phyloP scores from a whole-genome alignment of 2,888 invertebrate genomes.

The Troides oblongomaculatus region DNA sequence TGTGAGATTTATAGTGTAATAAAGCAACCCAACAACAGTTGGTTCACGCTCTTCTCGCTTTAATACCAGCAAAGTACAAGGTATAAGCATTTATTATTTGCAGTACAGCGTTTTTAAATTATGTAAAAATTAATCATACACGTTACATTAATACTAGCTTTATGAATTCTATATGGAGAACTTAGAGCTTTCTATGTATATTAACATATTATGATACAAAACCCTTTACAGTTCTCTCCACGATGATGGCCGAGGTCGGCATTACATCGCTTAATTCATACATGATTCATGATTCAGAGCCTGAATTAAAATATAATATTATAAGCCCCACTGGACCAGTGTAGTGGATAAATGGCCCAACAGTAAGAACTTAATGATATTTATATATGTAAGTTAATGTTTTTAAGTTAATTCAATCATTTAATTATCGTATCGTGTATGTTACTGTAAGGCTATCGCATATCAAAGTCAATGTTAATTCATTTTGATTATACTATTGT shows the following conservation, averaged over 20 bases:
- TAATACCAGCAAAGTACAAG: slow-evolving; percentile 27
- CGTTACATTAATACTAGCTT: neutral
- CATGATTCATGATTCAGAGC: neutral
- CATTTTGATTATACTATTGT: too few species aligned
- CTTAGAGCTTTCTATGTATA: neutral
- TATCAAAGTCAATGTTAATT: too few species aligned
- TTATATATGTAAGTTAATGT: too few species aligned
- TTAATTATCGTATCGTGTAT: too few species aligned
- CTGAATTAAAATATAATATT: too few species aligned
- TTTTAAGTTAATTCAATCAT: too few species aligned
- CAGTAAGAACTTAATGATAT: too few species aligned
- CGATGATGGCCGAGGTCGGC: too few species aligned
- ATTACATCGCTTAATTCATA: neutral
- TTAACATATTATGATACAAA: neutral
- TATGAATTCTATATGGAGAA: neutral
- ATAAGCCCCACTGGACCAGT: too few species aligned
- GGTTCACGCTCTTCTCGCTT: slow-evolving; percentile 32
- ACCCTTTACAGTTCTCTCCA: neutral
- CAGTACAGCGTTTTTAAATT: slow-evolving; percentile 1
- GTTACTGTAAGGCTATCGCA: too few species aligned
- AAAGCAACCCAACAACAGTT: slow-evolving; percentile 57
- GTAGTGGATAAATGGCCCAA: too few species aligned
- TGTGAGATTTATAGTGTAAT: slow-evolving; percentile 53
- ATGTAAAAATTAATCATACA: neutral
- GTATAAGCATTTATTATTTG: slow-evolving; percentile 26